These are phyloP conservation scores for Rhinogobio ventralis DNA, from an alignment of 2,797 vertebrate genomes.

Conservation along the genomic window DNA sequence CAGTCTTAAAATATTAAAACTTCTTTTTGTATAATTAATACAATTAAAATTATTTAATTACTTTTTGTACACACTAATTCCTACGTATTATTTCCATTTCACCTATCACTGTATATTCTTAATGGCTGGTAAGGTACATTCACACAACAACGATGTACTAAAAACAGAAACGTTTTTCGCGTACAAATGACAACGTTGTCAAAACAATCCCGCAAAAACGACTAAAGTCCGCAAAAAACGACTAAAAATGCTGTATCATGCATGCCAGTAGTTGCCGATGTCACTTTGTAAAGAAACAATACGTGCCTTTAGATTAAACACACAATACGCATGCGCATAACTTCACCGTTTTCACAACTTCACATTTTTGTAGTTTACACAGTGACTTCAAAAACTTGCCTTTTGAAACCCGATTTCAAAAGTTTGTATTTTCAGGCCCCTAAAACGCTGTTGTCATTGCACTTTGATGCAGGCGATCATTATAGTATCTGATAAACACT, in stretches of 20 bases:
- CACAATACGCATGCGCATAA: neutral
- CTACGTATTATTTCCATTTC: neutral
- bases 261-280: neutral
- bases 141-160: neutral
- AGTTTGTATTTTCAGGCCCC: neutral
- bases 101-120: neutral
- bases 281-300: neutral
- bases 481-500: constrained; percentile 1
- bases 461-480: constrained; percentile 17
- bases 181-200: neutral
- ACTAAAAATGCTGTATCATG: neutral
- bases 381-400: neutral
- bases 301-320: neutral
- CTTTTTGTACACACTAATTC: neutral
- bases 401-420: neutral
- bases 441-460: neutral
- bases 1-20: neutral
- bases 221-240: neutral
- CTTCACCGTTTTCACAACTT: neutral
- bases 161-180: too few species aligned
- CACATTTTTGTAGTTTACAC: too few species aligned
- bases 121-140: neutral
- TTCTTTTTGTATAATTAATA: neutral
- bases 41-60: neutral
- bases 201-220: too few species aligned